phyloP scores from a whole-genome alignment of 2,113 vertebrate species.

The Zootoca vivipara region DNA sequence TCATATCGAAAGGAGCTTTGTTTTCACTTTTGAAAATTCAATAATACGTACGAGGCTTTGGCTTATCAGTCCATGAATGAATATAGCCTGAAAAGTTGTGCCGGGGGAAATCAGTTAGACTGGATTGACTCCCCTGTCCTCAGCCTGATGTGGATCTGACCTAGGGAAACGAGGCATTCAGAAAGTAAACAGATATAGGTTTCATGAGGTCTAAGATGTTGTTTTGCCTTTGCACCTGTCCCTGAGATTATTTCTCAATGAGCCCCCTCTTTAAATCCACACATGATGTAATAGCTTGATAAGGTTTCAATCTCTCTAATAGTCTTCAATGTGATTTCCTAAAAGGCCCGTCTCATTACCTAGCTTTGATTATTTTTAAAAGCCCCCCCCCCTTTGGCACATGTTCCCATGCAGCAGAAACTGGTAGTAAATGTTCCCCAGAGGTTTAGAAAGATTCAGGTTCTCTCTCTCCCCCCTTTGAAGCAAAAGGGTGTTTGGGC shows the following conservation, averaged over 20 bases:
- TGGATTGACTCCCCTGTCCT: not conserved
- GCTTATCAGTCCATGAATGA: not conserved
- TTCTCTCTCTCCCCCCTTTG: too few species aligned
- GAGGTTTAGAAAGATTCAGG: not conserved
- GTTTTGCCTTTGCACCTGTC: not conserved
- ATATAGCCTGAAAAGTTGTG: not conserved
- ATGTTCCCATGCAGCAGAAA: not conserved
- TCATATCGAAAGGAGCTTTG: not conserved
- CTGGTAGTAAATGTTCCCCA: not conserved
- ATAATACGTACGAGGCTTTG: not conserved
- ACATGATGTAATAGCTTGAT: not conserved
- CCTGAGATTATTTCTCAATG: not conserved
- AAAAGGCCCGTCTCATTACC: not conserved
- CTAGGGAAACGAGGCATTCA: not conserved
- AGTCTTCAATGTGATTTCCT: not conserved
- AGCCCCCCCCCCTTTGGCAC: not conserved
- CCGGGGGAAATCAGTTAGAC: not conserved
- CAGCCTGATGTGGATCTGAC: too few species aligned
- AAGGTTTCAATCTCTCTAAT: slow-evolving; percentile 20
- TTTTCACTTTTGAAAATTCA: not conserved
- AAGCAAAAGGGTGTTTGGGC: not conserved
- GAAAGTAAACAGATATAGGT: not conserved
- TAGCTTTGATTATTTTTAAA: not conserved
- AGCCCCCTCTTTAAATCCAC: not conserved
- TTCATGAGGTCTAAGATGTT: not conserved